Evolutionary conservation across 2,888 invertebrate species (phyloP).

Genomic region (Agriopis marginaria): DNA sequence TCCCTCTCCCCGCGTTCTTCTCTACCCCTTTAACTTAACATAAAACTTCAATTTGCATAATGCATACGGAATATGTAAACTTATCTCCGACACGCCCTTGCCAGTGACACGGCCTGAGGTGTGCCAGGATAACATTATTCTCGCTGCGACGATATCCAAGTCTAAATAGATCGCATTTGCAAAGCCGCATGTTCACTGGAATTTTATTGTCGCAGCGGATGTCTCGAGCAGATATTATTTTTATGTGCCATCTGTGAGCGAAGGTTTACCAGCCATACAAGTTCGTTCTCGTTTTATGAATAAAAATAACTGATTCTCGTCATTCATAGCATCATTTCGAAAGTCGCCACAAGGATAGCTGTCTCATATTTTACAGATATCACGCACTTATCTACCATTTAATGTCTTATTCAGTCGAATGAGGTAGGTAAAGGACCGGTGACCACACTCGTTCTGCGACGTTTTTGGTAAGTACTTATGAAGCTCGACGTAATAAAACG

Average conservation of each 20-base stretch:
- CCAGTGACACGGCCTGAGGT: constrained; percentile 80
- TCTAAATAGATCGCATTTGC: constrained; percentile 81
- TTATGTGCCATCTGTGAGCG: constrained; percentile 41
- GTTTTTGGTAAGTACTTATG: constrained; percentile 65
- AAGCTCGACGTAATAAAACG: constrained; percentile 67
- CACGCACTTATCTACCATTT: constrained; percentile 38
- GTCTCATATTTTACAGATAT: constrained; percentile 25
- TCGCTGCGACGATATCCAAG: constrained; percentile 77
- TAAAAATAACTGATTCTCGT: constrained; percentile 31
- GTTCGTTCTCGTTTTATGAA: constrained; percentile 38
- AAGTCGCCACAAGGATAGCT: constrained; percentile 24
- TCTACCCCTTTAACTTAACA: constrained; percentile 71
- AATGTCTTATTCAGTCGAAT: constrained; percentile 41
- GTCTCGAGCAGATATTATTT: constrained; percentile 56
- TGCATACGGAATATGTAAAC: constrained; percentile 85
- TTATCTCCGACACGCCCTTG: constrained; percentile 84
- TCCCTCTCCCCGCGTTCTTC: constrained; percentile 43
- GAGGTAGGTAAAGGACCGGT: constrained; percentile 48
- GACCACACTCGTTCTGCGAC: constrained; percentile 56
- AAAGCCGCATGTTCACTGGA: constrained; percentile 65
- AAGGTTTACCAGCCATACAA: constrained; percentile 39
- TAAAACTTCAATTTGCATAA: constrained; percentile 85
- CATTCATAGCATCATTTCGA: constrained; percentile 25
- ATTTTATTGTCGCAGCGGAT: constrained; percentile 65
- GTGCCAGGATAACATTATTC: constrained; percentile 84